These are phyloP conservation scores for Zhengitettix transpicula DNA, from an alignment of 2,888 invertebrate species.

Conservation along the genomic window DNA sequence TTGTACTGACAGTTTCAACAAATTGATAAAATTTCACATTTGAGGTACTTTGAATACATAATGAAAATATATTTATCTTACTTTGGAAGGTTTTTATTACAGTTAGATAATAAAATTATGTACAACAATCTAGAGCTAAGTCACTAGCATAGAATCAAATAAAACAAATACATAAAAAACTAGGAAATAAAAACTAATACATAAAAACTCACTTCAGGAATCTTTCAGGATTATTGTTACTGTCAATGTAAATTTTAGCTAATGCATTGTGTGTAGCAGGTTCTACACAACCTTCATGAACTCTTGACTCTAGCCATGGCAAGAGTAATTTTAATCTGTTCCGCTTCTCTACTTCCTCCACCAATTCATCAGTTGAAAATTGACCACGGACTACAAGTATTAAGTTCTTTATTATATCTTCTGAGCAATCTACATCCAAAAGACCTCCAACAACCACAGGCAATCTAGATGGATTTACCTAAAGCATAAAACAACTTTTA, in stretches of 20 bases:
- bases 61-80: too few relatives aligned
- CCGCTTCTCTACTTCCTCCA: slow-evolving; percentile 89
- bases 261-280: slow-evolving; percentile 98
- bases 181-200: too few relatives aligned
- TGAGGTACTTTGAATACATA: too few relatives aligned
- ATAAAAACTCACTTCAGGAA: slow-evolving; percentile 50
- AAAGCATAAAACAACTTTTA: not conserved
- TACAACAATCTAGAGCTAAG: too few relatives aligned
- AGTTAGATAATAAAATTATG: too few relatives aligned
- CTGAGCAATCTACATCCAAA: slow-evolving; percentile 94
- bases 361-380: slow-evolving; percentile 96
- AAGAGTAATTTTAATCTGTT: slow-evolving; percentile 85
- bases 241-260: slow-evolving; percentile 99
- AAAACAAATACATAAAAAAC: too few relatives aligned
- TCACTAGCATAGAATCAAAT: too few relatives aligned
- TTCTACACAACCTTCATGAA: slow-evolving; percentile 93
- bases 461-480: slow-evolving; percentile 92
- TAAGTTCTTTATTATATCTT: slow-evolving; percentile 97
- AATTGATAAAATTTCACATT: too few relatives aligned
- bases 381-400: slow-evolving; percentile 95
- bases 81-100: too few relatives aligned
- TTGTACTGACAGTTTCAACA: too few relatives aligned
- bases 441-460: slow-evolving; percentile 97
- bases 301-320: slow-evolving; percentile 93
- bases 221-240: slow-evolving; percentile 97